Conservation (phyloP, 1,140 invertebrate genomes). For the Sipha flava region DNA sequence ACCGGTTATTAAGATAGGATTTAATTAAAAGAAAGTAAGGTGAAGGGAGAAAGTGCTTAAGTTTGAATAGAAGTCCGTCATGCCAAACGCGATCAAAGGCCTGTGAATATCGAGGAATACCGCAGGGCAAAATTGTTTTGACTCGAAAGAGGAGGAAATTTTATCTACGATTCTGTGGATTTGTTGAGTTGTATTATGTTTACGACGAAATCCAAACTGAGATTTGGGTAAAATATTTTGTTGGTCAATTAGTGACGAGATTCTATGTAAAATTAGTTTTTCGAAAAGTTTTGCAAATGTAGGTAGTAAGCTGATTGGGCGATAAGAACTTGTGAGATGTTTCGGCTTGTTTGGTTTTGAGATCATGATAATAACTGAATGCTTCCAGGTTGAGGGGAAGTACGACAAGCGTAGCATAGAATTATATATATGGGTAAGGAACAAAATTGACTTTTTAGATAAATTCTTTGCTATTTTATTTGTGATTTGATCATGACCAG, state of each 20-base stretch:
- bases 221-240: too few relatives aligned
- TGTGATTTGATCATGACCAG: background rate
- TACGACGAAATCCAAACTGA: constrained; percentile 42
- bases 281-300: too few relatives aligned
- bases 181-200: constrained; percentile 40
- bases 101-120: constrained; percentile 39
- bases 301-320: too few relatives aligned
- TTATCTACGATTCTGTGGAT: too few relatives aligned
- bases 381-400: too few relatives aligned
- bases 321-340: constrained; percentile 37
- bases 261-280: too few relatives aligned
- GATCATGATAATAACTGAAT: too few relatives aligned
- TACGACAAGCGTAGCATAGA: too few relatives aligned
- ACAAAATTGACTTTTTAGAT: background rate
- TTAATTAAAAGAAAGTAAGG: too few relatives aligned
- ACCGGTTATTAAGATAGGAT: constrained; percentile 16
- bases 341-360: constrained; percentile 39
- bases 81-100: too few relatives aligned
- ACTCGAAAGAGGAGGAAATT: constrained; percentile 24
- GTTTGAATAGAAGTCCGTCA: constrained; percentile 35
- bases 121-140: constrained; percentile 34
- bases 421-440: constrained; percentile 12
- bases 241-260: too few relatives aligned
- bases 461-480: too few relatives aligned
- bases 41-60: constrained; percentile 7